These are phyloP conservation scores for Yasuhikotakia modesta DNA, from an alignment of 2,797 vertebrate species.

Conservation along the genomic window DNA sequence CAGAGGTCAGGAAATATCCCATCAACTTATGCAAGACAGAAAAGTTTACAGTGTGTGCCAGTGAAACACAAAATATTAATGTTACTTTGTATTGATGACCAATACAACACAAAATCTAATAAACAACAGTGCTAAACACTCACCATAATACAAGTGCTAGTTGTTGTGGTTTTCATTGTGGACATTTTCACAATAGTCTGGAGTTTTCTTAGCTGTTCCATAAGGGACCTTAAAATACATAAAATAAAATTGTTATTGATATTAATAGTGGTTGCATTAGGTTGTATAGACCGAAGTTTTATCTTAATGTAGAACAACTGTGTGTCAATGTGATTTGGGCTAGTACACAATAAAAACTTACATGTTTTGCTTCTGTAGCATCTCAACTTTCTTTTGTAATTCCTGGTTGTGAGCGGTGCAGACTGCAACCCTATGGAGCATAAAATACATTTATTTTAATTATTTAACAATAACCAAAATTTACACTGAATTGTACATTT, in stretches of 20 bases:
- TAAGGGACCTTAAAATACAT: slow-evolving; percentile 77
- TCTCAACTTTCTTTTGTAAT: slow-evolving; percentile 88
- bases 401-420: slow-evolving; percentile 87
- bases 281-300: neutral
- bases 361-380: slow-evolving; percentile 88
- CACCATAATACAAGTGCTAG: slow-evolving; percentile 85
- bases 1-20: slow-evolving; percentile 14
- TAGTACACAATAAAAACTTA: slow-evolving; percentile 67
- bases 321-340: neutral
- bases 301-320: neutral
- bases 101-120: neutral
- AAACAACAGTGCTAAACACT: slow-evolving; percentile 44
- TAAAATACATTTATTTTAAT: neutral
- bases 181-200: slow-evolving; percentile 79
- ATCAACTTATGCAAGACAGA: neutral
- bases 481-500: no score
- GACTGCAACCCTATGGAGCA: slow-evolving; percentile 78
- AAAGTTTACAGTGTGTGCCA: neutral
- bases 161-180: slow-evolving; percentile 77
- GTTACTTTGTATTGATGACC: neutral
- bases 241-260: neutral
- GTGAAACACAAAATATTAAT: slow-evolving; percentile 4
- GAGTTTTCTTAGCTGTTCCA: slow-evolving; percentile 83
- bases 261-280: neutral
- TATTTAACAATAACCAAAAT: neutral